Conservation (phyloP, 1,140 invertebrate species). For the Tribolium madens region DNA sequence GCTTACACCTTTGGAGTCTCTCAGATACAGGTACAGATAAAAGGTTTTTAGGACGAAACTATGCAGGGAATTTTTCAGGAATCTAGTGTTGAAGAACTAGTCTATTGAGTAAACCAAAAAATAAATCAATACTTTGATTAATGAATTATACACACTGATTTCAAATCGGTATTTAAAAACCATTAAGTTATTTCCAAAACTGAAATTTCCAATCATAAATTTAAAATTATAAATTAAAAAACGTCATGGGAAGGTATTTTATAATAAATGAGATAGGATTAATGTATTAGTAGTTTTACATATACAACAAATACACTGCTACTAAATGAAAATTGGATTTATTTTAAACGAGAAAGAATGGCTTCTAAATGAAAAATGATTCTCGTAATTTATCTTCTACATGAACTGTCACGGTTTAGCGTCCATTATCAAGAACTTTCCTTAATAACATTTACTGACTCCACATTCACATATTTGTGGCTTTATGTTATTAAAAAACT, state of each 20-base stretch:
- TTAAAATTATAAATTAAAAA: too few relatives aligned
- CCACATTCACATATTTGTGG: not conserved
- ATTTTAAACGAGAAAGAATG: not conserved
- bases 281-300: not conserved
- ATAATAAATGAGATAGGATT: too few relatives aligned
- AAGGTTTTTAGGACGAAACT: slow-evolving; percentile 10
- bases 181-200: too few relatives aligned
- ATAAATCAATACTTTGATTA: too few relatives aligned
- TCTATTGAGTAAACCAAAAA: too few relatives aligned
- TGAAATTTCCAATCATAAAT: too few relatives aligned
- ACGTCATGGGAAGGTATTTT: too few relatives aligned
- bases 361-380: not conserved
- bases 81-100: too few relatives aligned
- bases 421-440: not conserved
- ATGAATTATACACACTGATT: too few relatives aligned
- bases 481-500: not conserved
- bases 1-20: slow-evolving; percentile 92
- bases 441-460: not conserved
- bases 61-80: not conserved
- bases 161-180: too few relatives aligned
- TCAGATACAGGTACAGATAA: slow-evolving; percentile 72
- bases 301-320: not conserved
- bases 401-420: not conserved
- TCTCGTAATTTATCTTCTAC: not conserved
- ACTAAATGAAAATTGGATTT: not conserved